Percentiles rank a stretch among this genome's conserved stretches.
These are phyloP conservation scores for Cryptoprocta ferox DNA, from an alignment of 2,797 vertebrate species.

Conservation along the genomic window DNA sequence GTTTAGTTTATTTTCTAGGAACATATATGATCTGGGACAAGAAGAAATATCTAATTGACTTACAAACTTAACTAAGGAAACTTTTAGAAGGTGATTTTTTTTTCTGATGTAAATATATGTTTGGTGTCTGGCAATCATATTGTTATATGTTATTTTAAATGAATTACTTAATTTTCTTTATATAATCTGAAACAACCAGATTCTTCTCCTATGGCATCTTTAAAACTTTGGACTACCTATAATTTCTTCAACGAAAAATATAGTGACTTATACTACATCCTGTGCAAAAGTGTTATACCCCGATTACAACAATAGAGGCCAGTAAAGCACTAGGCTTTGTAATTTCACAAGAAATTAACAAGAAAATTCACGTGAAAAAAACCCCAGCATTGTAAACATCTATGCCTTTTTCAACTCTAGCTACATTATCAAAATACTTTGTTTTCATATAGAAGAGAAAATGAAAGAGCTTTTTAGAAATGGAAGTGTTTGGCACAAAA, in stretches of 20 bases:
- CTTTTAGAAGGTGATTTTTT: background rate
- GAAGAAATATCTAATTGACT: background rate
- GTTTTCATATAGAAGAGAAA: constrained; percentile 59
- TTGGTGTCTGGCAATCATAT: background rate
- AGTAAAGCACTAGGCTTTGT: constrained; percentile 83
- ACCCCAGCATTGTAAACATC: background rate
- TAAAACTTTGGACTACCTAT: background rate
- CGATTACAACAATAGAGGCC: constrained; percentile 86
- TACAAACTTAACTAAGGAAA: background rate
- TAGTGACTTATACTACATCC: background rate
- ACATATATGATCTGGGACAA: background rate
- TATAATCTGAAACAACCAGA: background rate
- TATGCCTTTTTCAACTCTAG: constrained; percentile 55
- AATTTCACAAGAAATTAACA: constrained; percentile 25
- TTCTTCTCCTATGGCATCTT: background rate
- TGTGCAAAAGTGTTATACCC: constrained; percentile 81
- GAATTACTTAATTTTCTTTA: background rate
- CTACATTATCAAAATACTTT: constrained; percentile 68
- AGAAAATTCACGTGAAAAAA: constrained; percentile 26
- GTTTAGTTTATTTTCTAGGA: background rate
- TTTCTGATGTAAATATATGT: background rate
- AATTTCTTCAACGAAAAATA: constrained; percentile 17
- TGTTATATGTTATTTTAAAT: background rate
- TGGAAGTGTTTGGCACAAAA: constrained; percentile 53
- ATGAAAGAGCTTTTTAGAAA: constrained; percentile 63